Percentiles rank a stretch among this genome's conserved stretches.
Conservation (phyloP, 2,888 invertebrate genomes). For the Aphidoletes aphidimyza region DNA sequence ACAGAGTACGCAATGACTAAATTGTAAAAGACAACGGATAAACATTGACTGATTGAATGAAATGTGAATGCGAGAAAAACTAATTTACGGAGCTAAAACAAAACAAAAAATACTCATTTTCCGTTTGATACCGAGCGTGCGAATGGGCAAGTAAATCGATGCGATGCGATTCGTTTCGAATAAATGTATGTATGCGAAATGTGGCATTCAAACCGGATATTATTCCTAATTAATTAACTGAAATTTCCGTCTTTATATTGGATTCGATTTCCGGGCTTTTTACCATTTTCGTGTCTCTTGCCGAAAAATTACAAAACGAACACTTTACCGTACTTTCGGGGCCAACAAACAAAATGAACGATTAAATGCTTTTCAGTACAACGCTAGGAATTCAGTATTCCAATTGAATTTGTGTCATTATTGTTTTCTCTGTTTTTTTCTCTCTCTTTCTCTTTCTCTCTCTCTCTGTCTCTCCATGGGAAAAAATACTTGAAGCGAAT, state of each 20-base stretch:
- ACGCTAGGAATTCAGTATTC: too few species aligned
- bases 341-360: background rate
- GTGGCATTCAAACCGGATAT: slow-evolving; percentile 13
- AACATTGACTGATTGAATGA: too few species aligned
- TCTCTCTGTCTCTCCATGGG: background rate
- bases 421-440: background rate
- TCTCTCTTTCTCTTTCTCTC: background rate
- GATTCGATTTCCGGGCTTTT: background rate
- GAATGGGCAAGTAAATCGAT: background rate
- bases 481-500: background rate
- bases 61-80: background rate
- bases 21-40: background rate
- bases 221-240: slow-evolving; percentile 42
- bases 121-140: background rate
- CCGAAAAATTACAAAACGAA: background rate
- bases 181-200: background rate
- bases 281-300: background rate
- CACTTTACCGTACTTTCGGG: background rate
- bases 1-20: background rate
- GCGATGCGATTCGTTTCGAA: background rate
- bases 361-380: slow-evolving; percentile 10
- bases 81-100: background rate
- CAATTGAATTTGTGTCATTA: too few species aligned
- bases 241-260: slow-evolving; percentile 24
- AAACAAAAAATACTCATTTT: too few species aligned